These are phyloP conservation scores for Desmodus rotundus DNA, from an alignment of 2,113 vertebrate species.

Conservation along the genomic window DNA sequence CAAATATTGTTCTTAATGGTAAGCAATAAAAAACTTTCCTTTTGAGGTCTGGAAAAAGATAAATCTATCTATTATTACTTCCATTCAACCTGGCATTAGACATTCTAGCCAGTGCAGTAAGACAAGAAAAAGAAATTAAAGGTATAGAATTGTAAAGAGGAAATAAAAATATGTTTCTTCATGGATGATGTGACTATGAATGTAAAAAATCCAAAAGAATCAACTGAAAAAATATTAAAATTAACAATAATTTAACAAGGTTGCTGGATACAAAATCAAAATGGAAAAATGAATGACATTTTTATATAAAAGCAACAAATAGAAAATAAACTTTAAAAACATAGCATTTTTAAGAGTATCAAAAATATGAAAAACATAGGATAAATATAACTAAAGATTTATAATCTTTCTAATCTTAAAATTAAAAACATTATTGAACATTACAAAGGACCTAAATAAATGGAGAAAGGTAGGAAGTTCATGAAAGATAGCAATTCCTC, in stretches of 20 bases:
- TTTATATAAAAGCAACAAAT: neutral
- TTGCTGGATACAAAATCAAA: neutral
- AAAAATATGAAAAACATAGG: neutral
- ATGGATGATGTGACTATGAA: neutral
- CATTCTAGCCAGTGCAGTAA: neutral
- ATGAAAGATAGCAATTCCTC: neutral
- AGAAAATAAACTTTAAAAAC: neutral
- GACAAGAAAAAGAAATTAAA: neutral
- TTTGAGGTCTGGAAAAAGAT: neutral
- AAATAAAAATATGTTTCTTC: neutral
- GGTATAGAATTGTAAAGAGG: neutral
- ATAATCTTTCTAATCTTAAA: neutral
- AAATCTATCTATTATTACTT: neutral
- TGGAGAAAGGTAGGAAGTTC: neutral
- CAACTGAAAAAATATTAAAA: conserved; percentile 4
- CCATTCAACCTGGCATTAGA: neutral
- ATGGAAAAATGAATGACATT: neutral
- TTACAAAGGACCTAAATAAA: neutral
- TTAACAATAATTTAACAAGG: neutral
- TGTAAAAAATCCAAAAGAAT: neutral
- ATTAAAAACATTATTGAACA: neutral
- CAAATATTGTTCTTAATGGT: neutral
- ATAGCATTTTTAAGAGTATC: neutral
- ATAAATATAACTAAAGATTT: neutral
- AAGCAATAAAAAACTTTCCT: neutral